Percentiles rank a stretch among this genome's conserved stretches.
Evolutionary conservation across 92 coral and sea anemone genomes (phyloP).

Genomic region (Paramuricea clavata): DNA sequence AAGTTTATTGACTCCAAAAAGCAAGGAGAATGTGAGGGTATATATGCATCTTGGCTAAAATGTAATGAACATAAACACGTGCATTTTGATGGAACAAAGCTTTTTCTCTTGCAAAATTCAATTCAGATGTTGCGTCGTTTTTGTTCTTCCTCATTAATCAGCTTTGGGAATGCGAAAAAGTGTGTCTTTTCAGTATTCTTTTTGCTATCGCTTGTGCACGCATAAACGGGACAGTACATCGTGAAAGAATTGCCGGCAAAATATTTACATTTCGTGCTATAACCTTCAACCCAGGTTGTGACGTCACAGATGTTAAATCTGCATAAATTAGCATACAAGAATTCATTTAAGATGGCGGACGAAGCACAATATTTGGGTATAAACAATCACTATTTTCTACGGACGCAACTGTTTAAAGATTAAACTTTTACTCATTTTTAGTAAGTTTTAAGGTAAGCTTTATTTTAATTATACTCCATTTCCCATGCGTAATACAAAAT

Average conservation of each 20-base stretch:
- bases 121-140: background rate
- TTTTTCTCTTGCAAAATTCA: no score
- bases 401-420: no score
- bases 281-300: constrained; percentile 30
- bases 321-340: background rate
- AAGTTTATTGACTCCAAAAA: constrained; percentile 30
- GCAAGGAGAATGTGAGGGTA: constrained; percentile 18
- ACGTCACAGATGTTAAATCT: background rate
- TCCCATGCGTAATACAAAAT: no score
- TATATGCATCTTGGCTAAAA: constrained; percentile 33
- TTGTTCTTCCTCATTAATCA: constrained; percentile 2
- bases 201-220: constrained; percentile 5
- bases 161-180: constrained; percentile 17
- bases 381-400: no score
- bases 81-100: no score
- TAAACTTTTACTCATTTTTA: no score
- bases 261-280: constrained; percentile 6
- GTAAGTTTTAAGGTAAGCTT: no score
- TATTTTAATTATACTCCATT: no score
- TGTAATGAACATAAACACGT: no score
- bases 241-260: background rate
- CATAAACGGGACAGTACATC: constrained; percentile 10
- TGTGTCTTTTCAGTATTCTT: constrained; percentile 18
- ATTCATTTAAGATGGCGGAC: no score
- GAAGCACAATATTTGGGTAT: no score